Evolutionary conservation across 2,888 invertebrate species (phyloP), one percentile per base, ranked within the genome.

Genomic region (Dryobota labecula): DNA sequence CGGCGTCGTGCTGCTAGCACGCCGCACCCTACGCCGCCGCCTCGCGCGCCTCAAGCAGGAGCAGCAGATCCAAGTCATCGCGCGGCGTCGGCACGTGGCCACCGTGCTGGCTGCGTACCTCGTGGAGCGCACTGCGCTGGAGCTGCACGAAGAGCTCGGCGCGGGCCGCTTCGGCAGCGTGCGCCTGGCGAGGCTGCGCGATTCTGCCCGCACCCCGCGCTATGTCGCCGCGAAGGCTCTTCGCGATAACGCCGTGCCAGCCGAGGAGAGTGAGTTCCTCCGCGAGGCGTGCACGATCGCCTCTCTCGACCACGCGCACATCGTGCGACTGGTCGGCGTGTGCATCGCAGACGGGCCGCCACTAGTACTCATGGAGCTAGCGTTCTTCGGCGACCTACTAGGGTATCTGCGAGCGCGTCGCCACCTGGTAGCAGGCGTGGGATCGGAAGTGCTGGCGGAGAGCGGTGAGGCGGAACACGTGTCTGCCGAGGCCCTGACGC

Each of bases 281-380:
- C 97, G 98, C 66, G 99, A 99, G 92, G 99, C 98, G 0, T 98
- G 98, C 90, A 97, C 98, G 33, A 98, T 99, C 97, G 98, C 98
- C 86, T 82, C 97, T 57, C 98, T 99, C 86, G 97, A 97, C 66
- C 98, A 99, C 90, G 97, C 97, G 84, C 98, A 99, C 91, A 97
- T 99, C 54, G 97, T 99, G 11, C 97, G 97, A 79, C 95, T 99
- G 27, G 92, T 98, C 20, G 99, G 98, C 0, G 98, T 99, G 18
- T 94, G 94, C 80, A 98, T 98, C 82, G 97, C 98, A 2, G 97
- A 98, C 83, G 97, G 97, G 7, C 98, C 98, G 78, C 98, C 98
- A 0, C 97, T 98, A 13, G 97, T 98, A 85, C 97, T 98, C 1
- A 98, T 99, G 98, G 99, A 99, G 91, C 98, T 98, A 85, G 98